Percentiles rank a stretch among this genome's conserved stretches.
These are phyloP conservation scores for Holothuria scabra DNA, from an alignment of 53 echinoderm and acorn worm genomes.

Conservation along the genomic window DNA sequence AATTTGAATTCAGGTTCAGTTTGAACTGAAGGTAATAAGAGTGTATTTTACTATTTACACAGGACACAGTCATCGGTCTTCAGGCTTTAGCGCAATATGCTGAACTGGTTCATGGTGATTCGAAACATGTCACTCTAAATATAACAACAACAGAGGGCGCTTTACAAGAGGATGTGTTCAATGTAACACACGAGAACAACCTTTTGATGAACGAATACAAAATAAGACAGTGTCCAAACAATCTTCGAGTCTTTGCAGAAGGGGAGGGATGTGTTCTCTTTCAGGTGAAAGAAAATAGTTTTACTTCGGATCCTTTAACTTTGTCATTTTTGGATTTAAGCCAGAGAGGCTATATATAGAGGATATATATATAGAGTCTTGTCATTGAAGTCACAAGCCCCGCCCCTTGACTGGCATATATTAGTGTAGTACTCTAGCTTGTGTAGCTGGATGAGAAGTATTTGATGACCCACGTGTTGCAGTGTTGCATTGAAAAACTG, in stretches of 20 bases:
- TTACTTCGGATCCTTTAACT: too few relatives aligned
- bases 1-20: too few relatives aligned
- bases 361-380: too few relatives aligned
- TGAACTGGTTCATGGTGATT: conserved; percentile 51
- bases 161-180: neutral
- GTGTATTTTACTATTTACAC: neutral
- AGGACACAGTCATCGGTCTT: conserved; percentile 95
- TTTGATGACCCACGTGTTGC: too few relatives aligned
- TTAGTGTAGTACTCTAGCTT: too few relatives aligned
- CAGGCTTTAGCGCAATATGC: conserved; percentile 81
- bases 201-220: conserved; percentile 73
- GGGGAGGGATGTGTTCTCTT: conserved; percentile 88
- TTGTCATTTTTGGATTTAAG: too few relatives aligned
- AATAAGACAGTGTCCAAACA: conserved; percentile 67
- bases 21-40: too few relatives aligned
- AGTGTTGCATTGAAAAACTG: too few relatives aligned
- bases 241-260: conserved; percentile 57
- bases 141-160: neutral
- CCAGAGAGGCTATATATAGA: too few relatives aligned
- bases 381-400: too few relatives aligned
- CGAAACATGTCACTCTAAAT: neutral
- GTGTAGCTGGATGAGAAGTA: too few relatives aligned
- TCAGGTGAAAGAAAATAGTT: conserved; percentile 61
- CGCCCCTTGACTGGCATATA: too few relatives aligned
- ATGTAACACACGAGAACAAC: conserved; percentile 58